phyloP scores from a whole-genome alignment of 2,113 vertebrate genomes.

The Chaetodon auriga region DNA sequence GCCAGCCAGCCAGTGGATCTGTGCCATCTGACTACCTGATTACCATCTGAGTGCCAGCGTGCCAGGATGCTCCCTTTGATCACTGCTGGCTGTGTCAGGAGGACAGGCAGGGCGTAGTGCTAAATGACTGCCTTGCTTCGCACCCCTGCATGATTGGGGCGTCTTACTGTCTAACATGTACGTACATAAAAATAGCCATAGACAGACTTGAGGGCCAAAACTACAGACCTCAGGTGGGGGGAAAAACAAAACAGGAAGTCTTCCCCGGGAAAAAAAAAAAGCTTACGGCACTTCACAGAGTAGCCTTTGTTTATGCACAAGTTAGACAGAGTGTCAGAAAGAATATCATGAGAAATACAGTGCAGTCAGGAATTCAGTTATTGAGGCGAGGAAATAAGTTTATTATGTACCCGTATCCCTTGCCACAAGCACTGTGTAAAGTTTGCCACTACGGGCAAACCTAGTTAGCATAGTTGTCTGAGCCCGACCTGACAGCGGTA shows the following conservation, averaged over 20 bases:
- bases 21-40: conserved; percentile 38
- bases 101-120: not conserved
- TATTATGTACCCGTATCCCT: conserved; percentile 25
- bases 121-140: conserved; percentile 52
- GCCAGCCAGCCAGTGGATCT: conserved; percentile 1
- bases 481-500: conserved; percentile 43
- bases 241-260: not conserved
- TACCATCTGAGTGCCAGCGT: conserved; percentile 20
- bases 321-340: conserved; percentile 22
- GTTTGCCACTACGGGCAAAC: conserved; percentile 48
- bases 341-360: conserved; percentile 1
- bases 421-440: conserved; percentile 31
- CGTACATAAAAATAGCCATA: not conserved
- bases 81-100: conserved; percentile 11
- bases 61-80: conserved; percentile 36
- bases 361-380: conserved; percentile 9
- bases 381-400: conserved; percentile 32
- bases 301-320: conserved; percentile 34
- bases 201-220: not conserved
- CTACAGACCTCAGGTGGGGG: not conserved
- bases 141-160: conserved; percentile 10
- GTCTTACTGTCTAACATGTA: conserved; percentile 1
- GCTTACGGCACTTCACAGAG: not conserved
- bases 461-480: conserved; percentile 62
- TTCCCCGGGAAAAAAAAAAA: conserved; percentile 6